Percentiles rank a stretch among this genome's conserved stretches.
These are phyloP conservation scores for Dinocampus coccinellae DNA, from an alignment of 2,888 invertebrate species.

Conservation along the genomic window DNA sequence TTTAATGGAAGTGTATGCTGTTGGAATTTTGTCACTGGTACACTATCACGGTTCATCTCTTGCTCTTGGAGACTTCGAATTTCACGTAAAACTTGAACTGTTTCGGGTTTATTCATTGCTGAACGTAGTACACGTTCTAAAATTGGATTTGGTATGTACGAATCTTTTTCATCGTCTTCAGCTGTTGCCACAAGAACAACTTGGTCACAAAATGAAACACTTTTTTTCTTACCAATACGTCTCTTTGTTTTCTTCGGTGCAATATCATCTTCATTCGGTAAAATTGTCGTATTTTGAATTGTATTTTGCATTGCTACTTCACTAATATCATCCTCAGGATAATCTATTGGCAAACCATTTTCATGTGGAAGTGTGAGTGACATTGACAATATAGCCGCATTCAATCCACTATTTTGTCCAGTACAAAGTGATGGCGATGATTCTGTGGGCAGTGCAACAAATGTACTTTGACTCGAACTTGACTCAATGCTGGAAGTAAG, in stretches of 20 bases:
- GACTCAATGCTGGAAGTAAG: slow-evolving; percentile 52
- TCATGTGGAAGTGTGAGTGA: slow-evolving; percentile 70
- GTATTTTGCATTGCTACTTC: slow-evolving; percentile 68
- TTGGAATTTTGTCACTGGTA: slow-evolving; percentile 64
- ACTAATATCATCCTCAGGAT: slow-evolving; percentile 65
- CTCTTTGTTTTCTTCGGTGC: slow-evolving; percentile 70
- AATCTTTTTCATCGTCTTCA: slow-evolving; percentile 91
- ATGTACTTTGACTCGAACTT: slow-evolving; percentile 54
- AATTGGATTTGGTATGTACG: slow-evolving; percentile 92
- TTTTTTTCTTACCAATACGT: slow-evolving; percentile 81
- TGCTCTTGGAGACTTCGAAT: slow-evolving; percentile 70
- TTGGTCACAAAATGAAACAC: slow-evolving; percentile 95
- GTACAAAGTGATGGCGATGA: slow-evolving; percentile 27
- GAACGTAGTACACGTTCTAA: slow-evolving; percentile 87
- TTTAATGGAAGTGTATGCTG: slow-evolving; percentile 69
- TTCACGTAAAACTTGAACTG: slow-evolving; percentile 71
- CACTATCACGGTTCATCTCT: slow-evolving; percentile 65
- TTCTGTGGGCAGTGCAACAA: slow-evolving; percentile 38
- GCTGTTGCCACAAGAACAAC: slow-evolving; percentile 93
- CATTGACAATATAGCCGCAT: slow-evolving; percentile 64
- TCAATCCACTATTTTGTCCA: slow-evolving; percentile 55
- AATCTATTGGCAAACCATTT: slow-evolving; percentile 69
- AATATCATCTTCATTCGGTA: slow-evolving; percentile 65
- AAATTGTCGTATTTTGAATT: slow-evolving; percentile 65
- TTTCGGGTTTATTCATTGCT: slow-evolving; percentile 82